Base-by-base conservation (phyloP, 1,140 invertebrate species). In the Anoplophora glabripennis region DNA sequence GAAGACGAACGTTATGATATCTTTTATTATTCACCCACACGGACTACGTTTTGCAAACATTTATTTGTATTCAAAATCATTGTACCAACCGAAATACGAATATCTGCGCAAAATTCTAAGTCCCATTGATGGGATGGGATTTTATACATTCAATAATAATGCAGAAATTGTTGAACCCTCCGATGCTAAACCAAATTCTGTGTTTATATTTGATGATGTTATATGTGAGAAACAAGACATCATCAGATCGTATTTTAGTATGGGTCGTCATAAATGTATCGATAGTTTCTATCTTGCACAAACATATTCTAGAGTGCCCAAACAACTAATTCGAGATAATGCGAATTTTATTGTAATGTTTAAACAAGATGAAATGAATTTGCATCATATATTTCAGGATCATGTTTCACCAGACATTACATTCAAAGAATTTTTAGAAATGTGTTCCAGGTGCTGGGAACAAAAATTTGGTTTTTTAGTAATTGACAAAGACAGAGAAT, bases 271-370 rank as follows among this genome's bases (percentile, higher is more conserved):
- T 5, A 28, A 28, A 28, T 28, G 2, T 28, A 28, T 28, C 21
- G 21, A 28, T 28, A 3, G 21, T 28, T 28, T 28, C n/a, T 28
- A 71, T 65, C 49, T 75, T 14, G 61, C 63, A 58, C 73, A 76
- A 61, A 73, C 70, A 4, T 76, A 78, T 64, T 62, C 74, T 7
- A 65, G 61, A 46, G 72, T 76, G 34, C 72, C 70, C 28, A 78
- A 78, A 66, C 73, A 76, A 55, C 61, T 77, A 38, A 59, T 76
- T 21, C 56, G 72, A 33, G 75, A 77, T 55, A 78, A 76, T 72
- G 54, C 63, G 7, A 77, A 76, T 66, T 61, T 76, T 46, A 21
- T 76, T 11, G 59, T 76, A 11, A 34, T 76, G 34, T 77, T 77
- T 68, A 69, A 69, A 65, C 75, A 76, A 69, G 74, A 76, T 72